Evolutionary conservation across 2,113 vertebrate genomes (phyloP).

Genomic region (Dendropsophus ebraccatus): DNA sequence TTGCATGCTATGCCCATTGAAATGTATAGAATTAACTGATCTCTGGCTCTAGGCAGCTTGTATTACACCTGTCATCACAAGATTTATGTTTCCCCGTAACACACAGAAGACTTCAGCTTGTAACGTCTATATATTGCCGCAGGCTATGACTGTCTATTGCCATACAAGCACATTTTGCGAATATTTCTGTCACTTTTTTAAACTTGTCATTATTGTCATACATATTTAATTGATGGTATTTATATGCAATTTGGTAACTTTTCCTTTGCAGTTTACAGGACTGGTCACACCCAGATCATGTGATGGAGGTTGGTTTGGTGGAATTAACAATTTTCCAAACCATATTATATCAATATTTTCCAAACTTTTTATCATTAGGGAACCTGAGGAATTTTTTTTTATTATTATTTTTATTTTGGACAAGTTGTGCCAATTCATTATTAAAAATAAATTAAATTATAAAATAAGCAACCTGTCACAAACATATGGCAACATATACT

Average conservation of each 20-base stretch:
- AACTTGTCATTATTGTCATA: not conserved
- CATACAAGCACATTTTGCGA: not conserved
- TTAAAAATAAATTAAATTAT: no score
- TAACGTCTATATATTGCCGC: conserved; percentile 13
- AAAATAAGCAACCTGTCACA: no score
- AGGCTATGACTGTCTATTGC: conserved; percentile 4
- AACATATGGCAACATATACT: no score
- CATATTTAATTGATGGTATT: not conserved
- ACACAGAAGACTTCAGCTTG: not conserved
- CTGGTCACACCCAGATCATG: not conserved
- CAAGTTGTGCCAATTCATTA: no score
- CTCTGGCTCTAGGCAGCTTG: not conserved
- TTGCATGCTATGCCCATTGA: not conserved
- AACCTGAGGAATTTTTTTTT: no score
- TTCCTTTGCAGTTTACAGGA: not conserved
- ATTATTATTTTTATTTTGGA: no score
- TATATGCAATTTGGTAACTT: not conserved
- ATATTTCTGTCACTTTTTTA: not conserved
- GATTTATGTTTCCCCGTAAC: conserved; percentile 22
- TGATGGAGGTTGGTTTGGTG: no score
- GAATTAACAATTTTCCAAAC: no score
- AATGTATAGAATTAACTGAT: not conserved
- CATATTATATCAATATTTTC: no score
- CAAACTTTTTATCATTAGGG: no score
- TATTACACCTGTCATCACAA: conserved; percentile 39